Base-by-base conservation (phyloP, 2,113 vertebrate species). In the Cepphus grylle region DNA sequence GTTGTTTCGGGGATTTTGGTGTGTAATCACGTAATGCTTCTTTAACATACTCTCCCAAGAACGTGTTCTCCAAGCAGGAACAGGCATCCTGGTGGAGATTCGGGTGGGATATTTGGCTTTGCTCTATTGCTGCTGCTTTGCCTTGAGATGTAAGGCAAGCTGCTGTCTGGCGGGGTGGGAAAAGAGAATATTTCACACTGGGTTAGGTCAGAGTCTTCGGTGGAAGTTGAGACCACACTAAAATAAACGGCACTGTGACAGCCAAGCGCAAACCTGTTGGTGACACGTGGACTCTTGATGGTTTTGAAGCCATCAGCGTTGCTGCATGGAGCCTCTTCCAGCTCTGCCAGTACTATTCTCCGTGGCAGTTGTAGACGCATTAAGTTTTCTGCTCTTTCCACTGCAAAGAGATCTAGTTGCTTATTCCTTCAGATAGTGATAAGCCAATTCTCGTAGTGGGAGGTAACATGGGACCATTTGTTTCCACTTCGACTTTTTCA, bases 381-480 rank as follows among this genome's bases (percentile, higher is more conserved):
- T 58, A 55, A 63, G 85, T 73, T 90, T 96, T 80, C 47, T 72
- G 71, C 52, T 81, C 6, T 81, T 74, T 26, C 63, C 85, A n/a
- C 63, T 58, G 84, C 87, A 70, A 11, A 63, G 29, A 66, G 70
- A 43, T 65, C 27, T 6, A 34, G 25, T 32, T 92, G 86, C 61
- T 92, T n/a, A 6, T 79, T 73, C 79, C 69, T 69, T 65, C 27
- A 13, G 81, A 25, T 43, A 77, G 34, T 4, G 21, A 73, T 30
- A 59, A 94, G 49, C 40, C 74, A 23, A 0, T n/a, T 92, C 83
- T 67, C 8, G 0, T 49, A 29, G 77, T 72, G 81, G 91, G 89
- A 96, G 83, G 86, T 15, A n/a, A 25, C 83, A 53, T 3, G 61
- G 94, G 92, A 86, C 94, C 93, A 53, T 89, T 93, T 74, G 72